Conservation (phyloP, 1,140 invertebrate species). For the Anagrus nilaparvatae region DNA sequence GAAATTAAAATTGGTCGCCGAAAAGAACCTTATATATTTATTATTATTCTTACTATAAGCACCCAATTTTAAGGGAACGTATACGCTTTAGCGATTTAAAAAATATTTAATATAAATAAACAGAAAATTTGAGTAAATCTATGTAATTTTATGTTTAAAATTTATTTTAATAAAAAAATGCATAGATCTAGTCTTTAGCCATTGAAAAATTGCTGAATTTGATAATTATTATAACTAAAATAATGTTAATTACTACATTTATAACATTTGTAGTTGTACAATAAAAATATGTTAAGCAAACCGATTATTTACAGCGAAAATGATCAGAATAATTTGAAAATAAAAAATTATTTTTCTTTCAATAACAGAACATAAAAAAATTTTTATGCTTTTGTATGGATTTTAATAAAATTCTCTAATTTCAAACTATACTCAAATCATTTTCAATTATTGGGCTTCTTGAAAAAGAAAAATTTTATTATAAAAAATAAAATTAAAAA, state of each 20-base stretch:
- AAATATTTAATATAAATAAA: background rate
- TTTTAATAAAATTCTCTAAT: slow-evolving; percentile 10
- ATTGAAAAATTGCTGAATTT: background rate
- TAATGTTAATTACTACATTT: no score
- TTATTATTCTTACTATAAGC: background rate
- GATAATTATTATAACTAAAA: background rate
- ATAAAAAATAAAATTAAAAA: slow-evolving; percentile 6
- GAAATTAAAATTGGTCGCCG: no score
- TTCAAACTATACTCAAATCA: no score
- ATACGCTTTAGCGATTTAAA: slow-evolving; percentile 12
- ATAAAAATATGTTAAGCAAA: no score
- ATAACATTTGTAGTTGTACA: no score
- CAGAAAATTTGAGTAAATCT: background rate
- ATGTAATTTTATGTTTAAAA: no score
- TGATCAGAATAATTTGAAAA: background rate
- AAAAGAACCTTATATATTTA: background rate
- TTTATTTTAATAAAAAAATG: background rate
- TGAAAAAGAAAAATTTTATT: no score
- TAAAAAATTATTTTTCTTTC: slow-evolving; percentile 3
- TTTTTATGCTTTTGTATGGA: slow-evolving; percentile 5
- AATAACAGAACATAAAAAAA: slow-evolving; percentile 2
- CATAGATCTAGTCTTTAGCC: background rate
- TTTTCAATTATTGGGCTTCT: no score
- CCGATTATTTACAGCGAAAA: no score
- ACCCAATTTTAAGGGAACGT: slow-evolving; percentile 7